These are phyloP conservation scores for Caenorhabditis virilis DNA, from an alignment of 2,888 invertebrate species.

Conservation along the genomic window DNA sequence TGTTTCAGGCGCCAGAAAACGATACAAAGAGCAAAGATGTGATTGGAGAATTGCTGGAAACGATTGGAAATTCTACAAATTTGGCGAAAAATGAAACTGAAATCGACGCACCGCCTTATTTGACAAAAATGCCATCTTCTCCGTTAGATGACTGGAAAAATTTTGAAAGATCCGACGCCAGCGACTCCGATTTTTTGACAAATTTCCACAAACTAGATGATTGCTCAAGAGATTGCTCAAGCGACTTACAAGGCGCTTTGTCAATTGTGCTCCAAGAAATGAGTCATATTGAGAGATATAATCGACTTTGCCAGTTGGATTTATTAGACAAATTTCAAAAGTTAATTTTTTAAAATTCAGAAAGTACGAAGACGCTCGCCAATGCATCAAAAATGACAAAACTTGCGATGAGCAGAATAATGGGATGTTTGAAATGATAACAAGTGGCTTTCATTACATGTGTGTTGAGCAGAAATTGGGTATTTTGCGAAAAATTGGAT, in stretches of 20 bases:
- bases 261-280: conserved; percentile 37
- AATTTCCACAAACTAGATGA: conserved; percentile 32
- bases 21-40: no score
- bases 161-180: not conserved
- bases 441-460: conserved; percentile 52
- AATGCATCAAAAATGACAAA: conserved; percentile 36
- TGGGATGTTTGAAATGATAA: conserved; percentile 45
- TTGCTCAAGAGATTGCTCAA: conserved; percentile 39
- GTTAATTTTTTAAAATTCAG: conserved; percentile 18
- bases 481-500: not conserved
- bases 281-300: conserved; percentile 44
- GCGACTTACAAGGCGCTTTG: conserved; percentile 28
- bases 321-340: not conserved
- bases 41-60: no score
- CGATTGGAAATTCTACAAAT: no score
- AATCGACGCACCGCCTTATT: no score
- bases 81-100: no score
- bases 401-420: conserved; percentile 42
- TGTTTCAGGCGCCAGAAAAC: not conserved
- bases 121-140: conserved; percentile 11
- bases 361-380: conserved; percentile 32
- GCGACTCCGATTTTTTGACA: conserved; percentile 20
- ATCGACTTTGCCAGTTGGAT: conserved; percentile 32
- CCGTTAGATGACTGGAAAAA: conserved; percentile 4
- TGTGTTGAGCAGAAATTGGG: conserved; percentile 48